Conservation (phyloP, 2,888 invertebrate species). For the Melangyna quadrimaculata region DNA sequence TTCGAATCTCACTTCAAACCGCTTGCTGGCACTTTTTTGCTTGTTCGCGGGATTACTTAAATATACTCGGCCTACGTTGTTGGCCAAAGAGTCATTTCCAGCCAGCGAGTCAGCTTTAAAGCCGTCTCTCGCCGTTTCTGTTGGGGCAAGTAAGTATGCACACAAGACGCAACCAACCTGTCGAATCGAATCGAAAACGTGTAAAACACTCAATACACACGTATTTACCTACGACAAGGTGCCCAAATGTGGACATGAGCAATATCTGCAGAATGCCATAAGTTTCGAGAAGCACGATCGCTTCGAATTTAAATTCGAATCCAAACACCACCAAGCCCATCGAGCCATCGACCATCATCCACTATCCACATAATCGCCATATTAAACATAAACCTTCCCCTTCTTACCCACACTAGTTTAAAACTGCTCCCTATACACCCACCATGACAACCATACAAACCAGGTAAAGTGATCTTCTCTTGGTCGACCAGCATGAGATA, state of each 20-base stretch:
- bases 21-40: slow-evolving; percentile 64
- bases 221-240: slow-evolving; percentile 67
- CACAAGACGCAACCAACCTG: slow-evolving; percentile 66
- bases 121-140: not conserved
- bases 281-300: slow-evolving; percentile 63
- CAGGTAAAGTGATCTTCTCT: slow-evolving; percentile 25
- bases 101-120: not conserved
- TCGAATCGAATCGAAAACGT: slow-evolving; percentile 71
- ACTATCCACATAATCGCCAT: slow-evolving; percentile 48
- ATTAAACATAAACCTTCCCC: slow-evolving; percentile 67
- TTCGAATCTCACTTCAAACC: slow-evolving; percentile 71
- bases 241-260: slow-evolving; percentile 70
- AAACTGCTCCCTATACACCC: slow-evolving; percentile 9
- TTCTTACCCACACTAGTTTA: slow-evolving; percentile 58
- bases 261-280: slow-evolving; percentile 70
- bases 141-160: slow-evolving; percentile 30
- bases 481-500: slow-evolving; percentile 1
- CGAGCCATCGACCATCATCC: slow-evolving; percentile 48
- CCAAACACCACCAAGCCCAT: slow-evolving; percentile 22
- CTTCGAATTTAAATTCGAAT: not conserved
- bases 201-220: slow-evolving; percentile 72
- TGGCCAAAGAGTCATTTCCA: slow-evolving; percentile 57
- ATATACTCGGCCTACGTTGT: slow-evolving; percentile 56
- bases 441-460: slow-evolving; percentile 11
- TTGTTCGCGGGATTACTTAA: slow-evolving; percentile 10